Base-by-base conservation (phyloP, 2,113 vertebrate genomes). In the Ifrita kowaldi region DNA sequence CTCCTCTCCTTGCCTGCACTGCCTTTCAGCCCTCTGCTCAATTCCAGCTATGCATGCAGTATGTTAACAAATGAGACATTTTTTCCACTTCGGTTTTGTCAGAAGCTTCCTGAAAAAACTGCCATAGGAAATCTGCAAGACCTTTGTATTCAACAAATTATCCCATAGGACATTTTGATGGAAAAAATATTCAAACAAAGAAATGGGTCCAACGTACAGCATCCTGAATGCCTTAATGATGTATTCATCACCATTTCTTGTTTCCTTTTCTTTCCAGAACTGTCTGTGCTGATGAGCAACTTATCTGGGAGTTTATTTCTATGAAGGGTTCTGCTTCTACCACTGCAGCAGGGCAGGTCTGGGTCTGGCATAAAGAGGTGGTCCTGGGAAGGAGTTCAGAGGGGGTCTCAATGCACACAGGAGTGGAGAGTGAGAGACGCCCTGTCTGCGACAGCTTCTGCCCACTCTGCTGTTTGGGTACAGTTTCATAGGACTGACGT, bases 21-120 rank as follows among this genome's bases (percentile, higher is more conserved):
- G 28, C 39, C 60, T 84, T 63, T 39, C 70, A 87, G 15, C 27
- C 53, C 47, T 74, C 10, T 82, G 65, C 65, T 68, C 10, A 21
- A 21, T 67, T 84, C 74, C 46, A 53, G 20, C 16, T 65, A 3
- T 50, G 8, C 33, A 75, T 39, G 35, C 17, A 18, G 2, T 14
- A 37, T 35, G 52, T 90, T 62, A 76, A 70, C 33, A 82, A 28
- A 53, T 14, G 17, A 26, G 39, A 20, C 3, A 7, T 67, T 79
- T 84, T 87, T 80, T 81, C 37, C 26, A 13, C 1, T 6, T 30
- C 53, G 16, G 10, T 78, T 78, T 75, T 55, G 46, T 56, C 39
- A 75, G 75, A 83, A 75, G 26, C 39, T 57, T 84, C 60, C 73
- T 53, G 41, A 59, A 75, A 89, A 89, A 91, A 15, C 32, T 90